Conservation (phyloP, 1,140 invertebrate genomes). For the Ceratina australensis region DNA sequence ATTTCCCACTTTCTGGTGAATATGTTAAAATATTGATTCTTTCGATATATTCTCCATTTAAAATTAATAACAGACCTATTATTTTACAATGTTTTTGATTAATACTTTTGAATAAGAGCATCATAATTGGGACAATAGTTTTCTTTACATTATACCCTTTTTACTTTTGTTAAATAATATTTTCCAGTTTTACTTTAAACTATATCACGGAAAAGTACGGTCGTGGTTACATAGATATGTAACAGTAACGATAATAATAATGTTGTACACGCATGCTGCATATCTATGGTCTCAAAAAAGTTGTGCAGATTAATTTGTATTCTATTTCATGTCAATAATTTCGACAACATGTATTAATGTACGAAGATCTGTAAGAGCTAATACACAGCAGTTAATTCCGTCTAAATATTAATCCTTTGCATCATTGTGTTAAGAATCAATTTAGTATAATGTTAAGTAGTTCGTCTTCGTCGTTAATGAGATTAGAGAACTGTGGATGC, state of each 20-base stretch:
- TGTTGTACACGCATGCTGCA: neutral
- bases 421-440: neutral
- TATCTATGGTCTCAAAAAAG: conserved; percentile 3
- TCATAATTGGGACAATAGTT: conserved; percentile 22
- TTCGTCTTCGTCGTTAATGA: neutral
- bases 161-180: too few species aligned
- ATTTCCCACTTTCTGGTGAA: neutral
- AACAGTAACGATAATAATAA: conserved; percentile 9
- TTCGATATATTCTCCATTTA: neutral
- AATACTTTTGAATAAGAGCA: conserved; percentile 3
- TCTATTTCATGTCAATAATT: conserved; percentile 3
- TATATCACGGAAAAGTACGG: neutral
- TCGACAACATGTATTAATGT: neutral
- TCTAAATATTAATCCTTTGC: conserved; percentile 21
- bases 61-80: conserved; percentile 2
- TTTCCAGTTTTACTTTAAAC: conserved; percentile 8
- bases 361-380: neutral
- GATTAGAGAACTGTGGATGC: neutral
- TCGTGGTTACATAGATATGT: too few species aligned
- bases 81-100: conserved; percentile 4
- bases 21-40: conserved; percentile 16
- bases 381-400: neutral
- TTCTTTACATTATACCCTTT: neutral
- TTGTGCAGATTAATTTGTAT: conserved; percentile 26
- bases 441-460: neutral